Base-by-base conservation (phyloP, 2,797 vertebrate genomes). In the Tympanoctomys barrerae region DNA sequence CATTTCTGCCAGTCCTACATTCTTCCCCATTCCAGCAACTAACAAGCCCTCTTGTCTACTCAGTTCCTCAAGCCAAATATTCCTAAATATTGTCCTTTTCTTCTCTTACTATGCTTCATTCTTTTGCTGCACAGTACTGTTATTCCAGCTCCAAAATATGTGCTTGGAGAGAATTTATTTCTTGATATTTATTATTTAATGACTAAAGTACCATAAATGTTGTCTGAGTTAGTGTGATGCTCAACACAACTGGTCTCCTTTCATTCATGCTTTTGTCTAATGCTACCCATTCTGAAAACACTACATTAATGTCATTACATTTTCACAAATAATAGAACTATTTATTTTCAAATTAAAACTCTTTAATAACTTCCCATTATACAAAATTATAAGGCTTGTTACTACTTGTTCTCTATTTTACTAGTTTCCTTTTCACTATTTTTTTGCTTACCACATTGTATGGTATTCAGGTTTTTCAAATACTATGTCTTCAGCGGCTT, bases 331-430 rank as follows among this genome's bases (percentile, higher is more conserved):
- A 54, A 61, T 8, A 83, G 5, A 85, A 68, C 12, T 21, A 62
- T 64, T 94, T 68, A 42, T 75, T 88, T 81, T 46, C 28, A 5
- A 31, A 26, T 80, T 88, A 8, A 90, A 83, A 86, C 16, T 64
- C 6, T 54, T 46, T 57, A 0, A 77, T 64, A 52, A 24, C 21
- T 89, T 90, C 31, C 9, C 22, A 77, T 2, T 80, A 1, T 2
- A 77, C n/a, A 91, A 46, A 54, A 80, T 6, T 13, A 31, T 28
- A 11, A 14, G 7, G 21, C 9, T 18, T 1, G 49, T 61, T 31
- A 68, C 31, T 39, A 52, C 6, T 4, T 70, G 24, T 68, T 10
- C 33, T 8, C 18, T 1, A 1, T 33, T 71, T 54, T 12, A 10
- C 26, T 8, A n/a, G 12, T 33, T 19, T 83, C 36, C 21, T 61